Conservation (phyloP, 2,888 invertebrate genomes). For the Drosophila kanekoi region DNA sequence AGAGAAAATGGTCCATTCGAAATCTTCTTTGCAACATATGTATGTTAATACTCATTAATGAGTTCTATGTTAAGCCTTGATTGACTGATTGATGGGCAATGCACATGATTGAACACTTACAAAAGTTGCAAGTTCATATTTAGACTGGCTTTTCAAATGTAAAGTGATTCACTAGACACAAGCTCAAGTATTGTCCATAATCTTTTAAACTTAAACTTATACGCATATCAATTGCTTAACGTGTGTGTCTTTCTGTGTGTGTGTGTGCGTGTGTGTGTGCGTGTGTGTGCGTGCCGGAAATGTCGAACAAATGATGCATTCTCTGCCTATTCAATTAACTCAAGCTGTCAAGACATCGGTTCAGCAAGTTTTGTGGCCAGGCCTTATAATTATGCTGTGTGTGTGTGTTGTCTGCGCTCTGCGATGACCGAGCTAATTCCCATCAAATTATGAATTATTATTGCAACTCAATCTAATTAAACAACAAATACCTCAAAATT, state of each 20-base stretch:
- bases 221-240: slow-evolving; percentile 14
- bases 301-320: slow-evolving; percentile 56
- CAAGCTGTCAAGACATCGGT: slow-evolving; percentile 6
- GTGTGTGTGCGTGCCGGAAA: slow-evolving; percentile 44
- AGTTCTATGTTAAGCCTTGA: too few relatives aligned
- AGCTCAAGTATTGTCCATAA: slow-evolving; percentile 21
- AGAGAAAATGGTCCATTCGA: too few relatives aligned
- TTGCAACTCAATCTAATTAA: slow-evolving; percentile 28
- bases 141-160: too few relatives aligned
- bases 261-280: slow-evolving; percentile 1
- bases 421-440: slow-evolving; percentile 57
- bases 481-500: neutral
- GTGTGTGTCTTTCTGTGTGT: neutral
- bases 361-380: slow-evolving; percentile 1
- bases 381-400: slow-evolving; percentile 6
- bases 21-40: too few relatives aligned
- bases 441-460: slow-evolving; percentile 56
- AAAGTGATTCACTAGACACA: neutral
- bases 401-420: neutral
- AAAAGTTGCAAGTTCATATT: too few relatives aligned
- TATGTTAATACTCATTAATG: too few relatives aligned
- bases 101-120: too few relatives aligned
- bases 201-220: slow-evolving; percentile 16
- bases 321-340: slow-evolving; percentile 30
- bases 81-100: too few relatives aligned